Evolutionary conservation across 1,140 invertebrate genomes (phyloP).

Genomic region (Nasonia vitripennis): DNA sequence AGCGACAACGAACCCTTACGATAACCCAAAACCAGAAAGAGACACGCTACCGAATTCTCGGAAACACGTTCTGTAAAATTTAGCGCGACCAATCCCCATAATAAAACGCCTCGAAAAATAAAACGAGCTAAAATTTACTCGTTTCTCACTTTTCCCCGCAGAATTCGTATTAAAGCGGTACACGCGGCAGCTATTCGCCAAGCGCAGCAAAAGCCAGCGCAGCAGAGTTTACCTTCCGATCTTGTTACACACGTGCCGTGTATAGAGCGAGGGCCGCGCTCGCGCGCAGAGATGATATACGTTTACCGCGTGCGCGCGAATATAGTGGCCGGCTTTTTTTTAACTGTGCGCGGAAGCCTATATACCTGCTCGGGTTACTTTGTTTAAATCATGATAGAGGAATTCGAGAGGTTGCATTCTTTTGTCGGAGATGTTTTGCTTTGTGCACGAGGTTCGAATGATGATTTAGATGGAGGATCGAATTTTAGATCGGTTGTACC

Average conservation of each 20-base stretch:
- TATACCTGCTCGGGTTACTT: not conserved
- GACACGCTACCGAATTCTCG: not conserved
- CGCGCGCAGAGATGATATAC: not conserved
- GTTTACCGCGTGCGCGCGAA: not conserved
- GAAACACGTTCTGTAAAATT: not conserved
- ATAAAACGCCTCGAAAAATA: not conserved
- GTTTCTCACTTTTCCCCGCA: not conserved
- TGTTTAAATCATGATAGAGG: not conserved
- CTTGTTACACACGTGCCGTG: conserved; percentile 33
- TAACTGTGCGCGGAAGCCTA: not conserved
- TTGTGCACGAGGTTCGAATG: not conserved
- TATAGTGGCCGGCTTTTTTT: not conserved
- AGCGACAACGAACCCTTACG: conserved; percentile 56
- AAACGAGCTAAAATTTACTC: not conserved
- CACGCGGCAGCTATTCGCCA: not conserved
- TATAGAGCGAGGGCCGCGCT: no score
- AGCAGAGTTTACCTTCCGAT: conserved; percentile 36
- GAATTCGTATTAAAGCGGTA: not conserved
- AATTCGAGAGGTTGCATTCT: conserved; percentile 14
- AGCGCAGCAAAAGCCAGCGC: not conserved
- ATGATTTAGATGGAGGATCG: not conserved
- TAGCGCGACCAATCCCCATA: not conserved
- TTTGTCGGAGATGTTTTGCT: not conserved
- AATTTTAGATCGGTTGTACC: not conserved
- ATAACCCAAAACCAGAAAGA: conserved; percentile 59